Evolutionary conservation across 2,113 vertebrate genomes (phyloP).

Genomic region (Arenaria interpres): DNA sequence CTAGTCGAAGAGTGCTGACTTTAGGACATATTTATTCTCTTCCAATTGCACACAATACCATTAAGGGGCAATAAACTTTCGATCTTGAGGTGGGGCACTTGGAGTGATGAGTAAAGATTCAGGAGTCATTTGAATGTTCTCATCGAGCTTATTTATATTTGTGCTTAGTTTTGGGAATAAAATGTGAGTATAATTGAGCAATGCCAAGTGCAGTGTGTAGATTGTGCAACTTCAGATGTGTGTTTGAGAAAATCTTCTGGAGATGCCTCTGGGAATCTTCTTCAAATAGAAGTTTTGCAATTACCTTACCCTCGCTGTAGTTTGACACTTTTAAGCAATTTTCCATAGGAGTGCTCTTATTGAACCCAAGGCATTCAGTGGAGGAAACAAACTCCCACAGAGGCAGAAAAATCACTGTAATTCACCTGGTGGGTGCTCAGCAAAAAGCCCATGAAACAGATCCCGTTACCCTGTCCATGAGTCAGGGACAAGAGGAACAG

Average conservation of each 20-base stretch:
- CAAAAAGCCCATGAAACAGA: not conserved
- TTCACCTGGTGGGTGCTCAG: not conserved
- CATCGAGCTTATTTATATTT: not conserved
- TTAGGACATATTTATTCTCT: not conserved
- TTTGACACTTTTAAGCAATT: not conserved
- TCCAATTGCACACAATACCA: not conserved
- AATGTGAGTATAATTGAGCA: not conserved
- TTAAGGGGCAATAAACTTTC: not conserved
- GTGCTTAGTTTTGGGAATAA: not conserved
- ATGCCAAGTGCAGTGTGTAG: not conserved
- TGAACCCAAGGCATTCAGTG: not conserved
- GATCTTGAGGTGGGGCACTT: not conserved
- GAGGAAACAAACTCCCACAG: not conserved
- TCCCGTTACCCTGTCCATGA: not conserved
- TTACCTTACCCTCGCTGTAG: not conserved
- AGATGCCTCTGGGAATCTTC: not conserved
- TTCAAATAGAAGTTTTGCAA: not conserved
- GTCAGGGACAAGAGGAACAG: not conserved
- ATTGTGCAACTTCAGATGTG: not conserved
- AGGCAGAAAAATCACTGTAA: not conserved
- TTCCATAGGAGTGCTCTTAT: not conserved
- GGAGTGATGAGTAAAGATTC: not conserved
- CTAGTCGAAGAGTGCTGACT: not conserved
- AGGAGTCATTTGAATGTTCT: not conserved
- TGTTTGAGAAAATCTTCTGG: not conserved